A percentile compares a stretch with the other conserved stretches of the same genome.
Conservation (phyloP, 2,113 vertebrate species). For the Rissa tridactyla region DNA sequence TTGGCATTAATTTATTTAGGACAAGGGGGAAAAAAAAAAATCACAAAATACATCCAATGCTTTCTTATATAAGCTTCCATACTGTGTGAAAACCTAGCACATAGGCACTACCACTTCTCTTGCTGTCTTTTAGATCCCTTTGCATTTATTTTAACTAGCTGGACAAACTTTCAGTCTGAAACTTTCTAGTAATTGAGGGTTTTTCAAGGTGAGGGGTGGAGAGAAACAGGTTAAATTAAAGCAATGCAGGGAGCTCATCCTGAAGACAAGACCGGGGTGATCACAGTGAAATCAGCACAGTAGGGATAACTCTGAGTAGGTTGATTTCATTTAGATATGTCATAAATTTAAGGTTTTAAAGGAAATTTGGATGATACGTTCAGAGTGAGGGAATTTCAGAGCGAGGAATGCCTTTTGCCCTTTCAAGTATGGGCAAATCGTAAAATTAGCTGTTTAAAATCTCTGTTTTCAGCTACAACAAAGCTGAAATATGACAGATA, state of each 20-base stretch:
- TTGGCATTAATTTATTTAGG: constrained; percentile 18
- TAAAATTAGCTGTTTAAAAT: neutral
- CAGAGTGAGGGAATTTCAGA: neutral
- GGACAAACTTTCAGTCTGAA: neutral
- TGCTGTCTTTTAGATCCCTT: neutral
- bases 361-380: neutral
- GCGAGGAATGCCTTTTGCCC: neutral
- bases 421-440: neutral
- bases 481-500: neutral
- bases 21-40: neutral
- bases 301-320: neutral
- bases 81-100: constrained; percentile 30
- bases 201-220: neutral
- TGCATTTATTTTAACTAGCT: neutral
- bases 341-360: neutral
- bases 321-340: neutral
- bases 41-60: neutral
- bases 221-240: neutral
- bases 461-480: neutral
- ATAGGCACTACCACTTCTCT: neutral
- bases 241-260: neutral
- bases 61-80: neutral
- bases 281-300: neutral
- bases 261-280: neutral
- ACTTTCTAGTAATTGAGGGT: neutral